Conservation (phyloP, 1,140 invertebrate species). For the Drosophila tropicalis region DNA sequence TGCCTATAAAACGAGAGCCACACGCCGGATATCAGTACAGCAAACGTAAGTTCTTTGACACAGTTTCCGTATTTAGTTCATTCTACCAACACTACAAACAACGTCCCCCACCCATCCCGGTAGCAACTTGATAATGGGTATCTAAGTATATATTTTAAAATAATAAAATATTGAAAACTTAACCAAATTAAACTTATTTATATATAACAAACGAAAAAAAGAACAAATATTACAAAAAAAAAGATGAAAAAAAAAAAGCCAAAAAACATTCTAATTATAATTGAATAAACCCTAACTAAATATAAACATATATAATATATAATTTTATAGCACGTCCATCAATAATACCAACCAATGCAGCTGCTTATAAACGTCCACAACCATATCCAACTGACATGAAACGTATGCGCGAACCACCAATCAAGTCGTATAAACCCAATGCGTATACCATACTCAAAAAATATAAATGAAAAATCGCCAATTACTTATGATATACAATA, state of each 20-base stretch:
- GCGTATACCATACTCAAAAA: slow-evolving; percentile 73
- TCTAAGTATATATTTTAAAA: slow-evolving; percentile 2
- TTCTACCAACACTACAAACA: neutral
- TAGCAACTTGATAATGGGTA: neutral
- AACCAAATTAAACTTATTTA: slow-evolving; percentile 27
- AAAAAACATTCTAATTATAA: slow-evolving; percentile 34
- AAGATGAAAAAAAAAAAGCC: slow-evolving; percentile 39
- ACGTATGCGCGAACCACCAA: slow-evolving; percentile 75
- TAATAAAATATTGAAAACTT: slow-evolving; percentile 14
- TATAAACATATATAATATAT: slow-evolving; percentile 66
- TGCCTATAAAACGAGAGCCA: slow-evolving; percentile 56
- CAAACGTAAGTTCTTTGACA: slow-evolving; percentile 64
- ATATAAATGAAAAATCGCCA: slow-evolving; percentile 64
- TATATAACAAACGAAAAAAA: slow-evolving; percentile 28
- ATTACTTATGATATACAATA: slow-evolving; percentile 26
- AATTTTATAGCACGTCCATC: slow-evolving; percentile 80
- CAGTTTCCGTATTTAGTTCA: neutral
- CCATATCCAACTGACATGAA: slow-evolving; percentile 77
- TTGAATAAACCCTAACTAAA: slow-evolving; percentile 43
- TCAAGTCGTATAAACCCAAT: slow-evolving; percentile 78
- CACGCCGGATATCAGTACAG: slow-evolving; percentile 65
- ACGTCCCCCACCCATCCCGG: neutral
- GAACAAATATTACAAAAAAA: slow-evolving; percentile 8
- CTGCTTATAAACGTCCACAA: slow-evolving; percentile 75
- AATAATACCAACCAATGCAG: slow-evolving; percentile 79